Base-by-base conservation (phyloP, 1,140 invertebrate genomes). In the Tetramorium alpestre region DNA sequence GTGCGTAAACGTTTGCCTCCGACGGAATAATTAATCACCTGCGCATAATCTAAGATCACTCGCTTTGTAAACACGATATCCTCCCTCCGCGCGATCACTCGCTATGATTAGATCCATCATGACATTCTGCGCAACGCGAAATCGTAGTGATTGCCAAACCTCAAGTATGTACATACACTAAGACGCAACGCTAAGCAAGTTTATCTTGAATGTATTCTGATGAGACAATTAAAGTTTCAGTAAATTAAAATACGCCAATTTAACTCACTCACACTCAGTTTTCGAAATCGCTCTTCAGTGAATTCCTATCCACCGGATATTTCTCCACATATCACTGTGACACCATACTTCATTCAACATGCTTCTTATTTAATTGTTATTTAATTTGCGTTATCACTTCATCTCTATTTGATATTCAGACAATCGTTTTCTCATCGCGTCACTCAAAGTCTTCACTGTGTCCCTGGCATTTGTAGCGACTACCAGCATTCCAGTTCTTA, bases 11-110 rank as follows among this genome's bases (percentile, higher is more conserved):
- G 65, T 85, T 65, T 11, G 64, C 78, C 22, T 87, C 38, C 86
- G 76, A 64, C 64, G 33, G 65, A 90, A 88, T 90, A 90, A 91
- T 91, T 90, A 90, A 91, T 91, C 82, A 86, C 76, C 47, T 33
- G 54, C 69, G 69, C 75, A 69, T 89, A 89, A 90, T 90, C 89
- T 89, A 88, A 77, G 70, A 90, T 90, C 89, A 65, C 33, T 70
- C 86, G 58, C 86, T 87, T 89, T 90, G 88, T 87, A 89, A 89
- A 90, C 89, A 88, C 65, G 22, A 76, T 75, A 64, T 51, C 64
- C n/a, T 49, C 65, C 86, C 72, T 73, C 41, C 73, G 80, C 44
- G 78, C 89, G 87, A 90, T 89, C 77, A 67, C 69, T 64, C 58
- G 62, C 60, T 22, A 58, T 49, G 85, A 89, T 90, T 89, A 84